Percentiles rank a stretch among this genome's conserved stretches.
These are phyloP conservation scores for Odontamblyopus rebecca DNA, from an alignment of 2,797 vertebrate genomes.

Conservation along the genomic window DNA sequence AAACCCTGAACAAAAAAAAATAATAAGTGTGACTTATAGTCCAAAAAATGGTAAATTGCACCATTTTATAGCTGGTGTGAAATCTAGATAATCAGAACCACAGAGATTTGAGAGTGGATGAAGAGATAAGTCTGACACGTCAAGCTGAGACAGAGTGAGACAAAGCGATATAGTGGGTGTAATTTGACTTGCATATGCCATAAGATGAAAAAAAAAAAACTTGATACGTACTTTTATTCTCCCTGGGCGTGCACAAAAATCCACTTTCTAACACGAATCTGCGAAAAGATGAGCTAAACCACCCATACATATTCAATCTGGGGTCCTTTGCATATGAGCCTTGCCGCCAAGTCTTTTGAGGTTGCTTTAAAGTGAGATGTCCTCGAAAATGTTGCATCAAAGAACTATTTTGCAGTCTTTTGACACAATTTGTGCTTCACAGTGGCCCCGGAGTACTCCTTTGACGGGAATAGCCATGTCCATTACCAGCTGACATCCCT, in stretches of 20 bases:
- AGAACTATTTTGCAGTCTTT: conserved; percentile 10
- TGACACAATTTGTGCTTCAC: conserved; percentile 13
- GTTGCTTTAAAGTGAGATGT: conserved; percentile 2
- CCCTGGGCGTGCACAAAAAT: conserved; percentile 16
- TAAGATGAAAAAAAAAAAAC: conserved; percentile 39
- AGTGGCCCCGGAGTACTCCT: conserved; percentile 80
- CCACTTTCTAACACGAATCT: conserved; percentile 30
- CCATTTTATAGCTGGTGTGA: not conserved
- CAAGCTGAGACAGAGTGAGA: conserved; percentile 18
- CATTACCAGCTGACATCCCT: conserved; percentile 76
- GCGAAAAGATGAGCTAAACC: conserved; percentile 28
- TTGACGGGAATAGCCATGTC: conserved; percentile 82
- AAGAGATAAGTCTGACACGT: conserved; percentile 20
- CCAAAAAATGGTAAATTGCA: not conserved
- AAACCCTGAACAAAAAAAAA: too few species aligned
- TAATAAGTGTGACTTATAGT: too few species aligned
- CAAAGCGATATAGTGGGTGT: not conserved
- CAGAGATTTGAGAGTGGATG: conserved; percentile 13
- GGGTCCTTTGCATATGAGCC: conserved; percentile 30
- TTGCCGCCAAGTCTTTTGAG: conserved; percentile 15
- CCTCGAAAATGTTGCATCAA: conserved; percentile 10
- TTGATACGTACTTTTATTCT: conserved; percentile 38
- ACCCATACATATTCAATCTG: conserved; percentile 36
- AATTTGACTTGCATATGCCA: conserved; percentile 22
- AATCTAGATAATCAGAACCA: not conserved